Percentiles rank a stretch among this genome's conserved stretches.
Evolutionary conservation across 2,113 vertebrate genomes (phyloP).

Genomic region (Arvicanthis niloticus): DNA sequence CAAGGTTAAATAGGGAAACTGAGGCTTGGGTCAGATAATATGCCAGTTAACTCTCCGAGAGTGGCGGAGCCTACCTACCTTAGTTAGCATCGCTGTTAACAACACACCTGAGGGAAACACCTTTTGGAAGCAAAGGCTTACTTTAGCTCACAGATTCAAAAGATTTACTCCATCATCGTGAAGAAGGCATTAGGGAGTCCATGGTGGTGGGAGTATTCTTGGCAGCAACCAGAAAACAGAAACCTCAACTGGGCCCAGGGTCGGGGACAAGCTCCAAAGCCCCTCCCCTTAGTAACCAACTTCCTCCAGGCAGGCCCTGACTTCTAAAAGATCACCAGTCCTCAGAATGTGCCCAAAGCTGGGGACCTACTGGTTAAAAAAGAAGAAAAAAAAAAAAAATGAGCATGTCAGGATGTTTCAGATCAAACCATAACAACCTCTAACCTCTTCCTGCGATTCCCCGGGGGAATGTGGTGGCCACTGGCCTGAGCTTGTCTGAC

Average conservation of each 20-base stretch:
- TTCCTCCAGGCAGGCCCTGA: background rate
- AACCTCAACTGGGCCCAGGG: too few species aligned
- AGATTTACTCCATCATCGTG: background rate
- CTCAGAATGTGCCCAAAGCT: background rate
- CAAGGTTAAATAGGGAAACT: constrained; percentile 6
- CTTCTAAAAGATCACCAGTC: background rate
- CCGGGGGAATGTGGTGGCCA: background rate
- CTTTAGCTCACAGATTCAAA: background rate
- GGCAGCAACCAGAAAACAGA: background rate
- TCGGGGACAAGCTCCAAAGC: background rate
- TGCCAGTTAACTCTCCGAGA: background rate
- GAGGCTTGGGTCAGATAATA: background rate
- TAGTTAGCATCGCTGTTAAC: background rate
- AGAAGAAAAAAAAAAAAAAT: background rate
- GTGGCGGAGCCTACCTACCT: background rate
- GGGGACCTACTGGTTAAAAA: background rate
- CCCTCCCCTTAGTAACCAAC: background rate
- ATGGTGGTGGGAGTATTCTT: background rate
- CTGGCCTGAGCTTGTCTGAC: background rate
- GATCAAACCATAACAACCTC: background rate
- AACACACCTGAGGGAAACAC: background rate
- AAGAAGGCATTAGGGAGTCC: background rate
- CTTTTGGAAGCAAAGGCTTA: background rate
- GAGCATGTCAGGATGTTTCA: background rate
- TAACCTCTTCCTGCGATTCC: background rate